phyloP scores from a whole-genome alignment of 2,113 vertebrate species.

The Serinus canaria region DNA sequence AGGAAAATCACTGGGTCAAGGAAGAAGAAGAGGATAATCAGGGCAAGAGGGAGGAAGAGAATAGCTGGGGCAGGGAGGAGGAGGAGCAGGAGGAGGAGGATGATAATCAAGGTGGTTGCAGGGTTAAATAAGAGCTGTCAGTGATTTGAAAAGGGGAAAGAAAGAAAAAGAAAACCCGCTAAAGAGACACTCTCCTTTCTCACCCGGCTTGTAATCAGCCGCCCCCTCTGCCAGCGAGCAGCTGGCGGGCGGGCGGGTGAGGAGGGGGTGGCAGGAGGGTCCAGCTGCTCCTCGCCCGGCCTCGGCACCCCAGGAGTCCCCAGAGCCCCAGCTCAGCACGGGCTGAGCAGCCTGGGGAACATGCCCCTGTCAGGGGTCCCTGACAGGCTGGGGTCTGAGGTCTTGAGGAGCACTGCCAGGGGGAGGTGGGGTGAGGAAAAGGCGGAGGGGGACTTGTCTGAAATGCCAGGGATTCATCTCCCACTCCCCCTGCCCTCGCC shows the following conservation, averaged over 20 bases:
- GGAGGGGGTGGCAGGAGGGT: conserved; percentile 30
- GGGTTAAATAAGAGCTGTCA: conserved; percentile 44
- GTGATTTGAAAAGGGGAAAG: conserved; percentile 23
- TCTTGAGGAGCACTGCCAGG: background rate
- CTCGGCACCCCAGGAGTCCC: background rate
- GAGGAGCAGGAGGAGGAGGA: background rate
- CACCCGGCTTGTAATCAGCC: conserved; percentile 30
- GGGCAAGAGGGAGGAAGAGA: background rate
- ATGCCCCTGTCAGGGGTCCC: accelerated
- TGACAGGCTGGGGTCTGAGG: background rate
- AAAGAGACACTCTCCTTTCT: conserved; percentile 26
- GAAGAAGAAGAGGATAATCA: background rate
- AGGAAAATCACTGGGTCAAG: background rate
- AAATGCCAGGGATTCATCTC: conserved; percentile 14
- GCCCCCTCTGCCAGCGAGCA: conserved; percentile 13
- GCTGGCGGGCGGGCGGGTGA: conserved; percentile 5
- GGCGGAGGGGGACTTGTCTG: background rate
- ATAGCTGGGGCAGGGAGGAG: background rate
- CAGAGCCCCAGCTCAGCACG: accelerated
- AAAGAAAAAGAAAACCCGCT: background rate
- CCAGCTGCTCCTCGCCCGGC: conserved; percentile 21
- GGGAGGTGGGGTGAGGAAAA: background rate
- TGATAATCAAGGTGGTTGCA: background rate
- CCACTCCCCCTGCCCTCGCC: background rate
- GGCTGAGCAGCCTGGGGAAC: accelerated